A percentile compares a stretch with the other conserved stretches of the same genome.
phyloP scores from a whole-genome alignment of 2,797 vertebrate genomes.

The Halcyon chelicuti region DNA sequence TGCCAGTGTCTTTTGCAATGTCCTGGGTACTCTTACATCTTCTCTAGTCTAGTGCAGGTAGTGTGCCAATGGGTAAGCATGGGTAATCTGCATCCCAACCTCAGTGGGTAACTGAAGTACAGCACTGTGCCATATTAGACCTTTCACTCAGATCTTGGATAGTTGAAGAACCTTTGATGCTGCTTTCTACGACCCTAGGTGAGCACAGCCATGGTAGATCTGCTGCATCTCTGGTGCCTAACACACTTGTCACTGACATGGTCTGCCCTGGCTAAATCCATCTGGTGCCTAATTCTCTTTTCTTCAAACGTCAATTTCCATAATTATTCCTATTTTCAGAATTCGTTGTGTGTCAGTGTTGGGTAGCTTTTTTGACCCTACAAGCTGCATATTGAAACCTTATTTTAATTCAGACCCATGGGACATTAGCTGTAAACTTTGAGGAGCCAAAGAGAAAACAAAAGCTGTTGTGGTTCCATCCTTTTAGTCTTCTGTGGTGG shows the following conservation, averaged over 20 bases:
- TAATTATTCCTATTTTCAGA: not conserved
- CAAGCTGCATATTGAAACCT: not conserved
- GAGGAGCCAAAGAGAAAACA: not conserved
- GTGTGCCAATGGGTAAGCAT: not conserved
- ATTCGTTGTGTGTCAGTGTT: not conserved
- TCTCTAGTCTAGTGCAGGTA: not conserved
- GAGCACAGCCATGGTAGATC: not conserved
- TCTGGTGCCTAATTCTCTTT: not conserved
- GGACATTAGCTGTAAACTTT: not conserved
- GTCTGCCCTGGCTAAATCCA: not conserved
- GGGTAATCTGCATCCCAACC: not conserved
- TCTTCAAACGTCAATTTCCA: not conserved
- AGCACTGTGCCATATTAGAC: not conserved
- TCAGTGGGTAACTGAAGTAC: not conserved
- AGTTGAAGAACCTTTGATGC: not conserved
- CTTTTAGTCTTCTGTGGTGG: not conserved
- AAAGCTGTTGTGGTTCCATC: not conserved
- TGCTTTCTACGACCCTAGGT: rapidly evolving
- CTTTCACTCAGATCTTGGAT: not conserved
- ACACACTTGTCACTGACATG: not conserved
- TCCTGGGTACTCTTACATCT: not conserved
- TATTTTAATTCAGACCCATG: not conserved
- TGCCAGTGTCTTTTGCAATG: not conserved
- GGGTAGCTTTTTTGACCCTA: not conserved
- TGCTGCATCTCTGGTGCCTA: not conserved